These are phyloP conservation scores for Eupithecia inturbata DNA, from an alignment of 2,888 invertebrate genomes.

Conservation along the genomic window DNA sequence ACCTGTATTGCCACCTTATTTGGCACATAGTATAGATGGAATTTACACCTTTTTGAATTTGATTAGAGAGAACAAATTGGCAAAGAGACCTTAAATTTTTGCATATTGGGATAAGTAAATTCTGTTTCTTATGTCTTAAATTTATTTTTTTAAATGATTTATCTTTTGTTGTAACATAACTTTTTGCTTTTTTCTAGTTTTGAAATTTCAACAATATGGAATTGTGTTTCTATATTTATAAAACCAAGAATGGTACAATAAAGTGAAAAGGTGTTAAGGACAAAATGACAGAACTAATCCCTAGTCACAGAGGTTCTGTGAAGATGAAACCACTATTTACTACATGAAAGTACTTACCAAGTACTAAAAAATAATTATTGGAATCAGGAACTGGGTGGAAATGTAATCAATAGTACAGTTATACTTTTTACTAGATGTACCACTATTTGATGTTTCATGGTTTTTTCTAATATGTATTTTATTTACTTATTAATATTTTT, in stretches of 20 bases:
- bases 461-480: conserved; percentile 1
- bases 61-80: not conserved
- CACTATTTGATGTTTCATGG: conserved; percentile 59
- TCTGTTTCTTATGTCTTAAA: conserved; percentile 17
- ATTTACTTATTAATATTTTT: conserved; percentile 14
- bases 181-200: conserved; percentile 61
- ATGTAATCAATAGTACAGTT: conserved; percentile 82
- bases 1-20: too few relatives aligned
- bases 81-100: not conserved
- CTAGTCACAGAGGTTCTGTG: conserved; percentile 49
- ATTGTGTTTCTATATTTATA: conserved; percentile 48
- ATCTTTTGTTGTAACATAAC: conserved; percentile 44
- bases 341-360: conserved; percentile 60
- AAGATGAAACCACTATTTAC: conserved; percentile 56
- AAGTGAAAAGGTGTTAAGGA: conserved; percentile 58
- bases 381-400: conserved; percentile 75
- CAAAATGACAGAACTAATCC: conserved; percentile 43
- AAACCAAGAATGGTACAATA: conserved; percentile 77
- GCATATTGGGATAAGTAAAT: conserved; percentile 44
- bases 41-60: conserved; percentile 39
- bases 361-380: conserved; percentile 70
- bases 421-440: conserved; percentile 53
- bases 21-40: too few relatives aligned
- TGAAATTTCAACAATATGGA: conserved; percentile 49
- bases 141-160: not conserved